Evolutionary conservation across 2,888 invertebrate species (phyloP), one percentile per base, ranked within the genome.

Genomic region (Stenodera caucasica): DNA sequence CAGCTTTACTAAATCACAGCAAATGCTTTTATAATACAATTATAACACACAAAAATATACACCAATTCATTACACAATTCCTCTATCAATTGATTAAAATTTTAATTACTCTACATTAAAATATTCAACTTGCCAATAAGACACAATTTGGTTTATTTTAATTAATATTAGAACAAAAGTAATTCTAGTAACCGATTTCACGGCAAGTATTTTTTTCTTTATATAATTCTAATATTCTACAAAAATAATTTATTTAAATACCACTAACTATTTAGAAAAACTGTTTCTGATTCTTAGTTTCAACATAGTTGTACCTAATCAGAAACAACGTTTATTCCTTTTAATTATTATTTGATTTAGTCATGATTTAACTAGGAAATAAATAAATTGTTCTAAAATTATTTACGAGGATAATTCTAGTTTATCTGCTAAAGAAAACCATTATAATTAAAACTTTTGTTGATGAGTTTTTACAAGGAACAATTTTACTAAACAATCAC

Each of bases 21-120:
- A 59, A 59, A 63, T 63, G 59, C 63, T 59, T 40, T 40, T 58
- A 53, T 58, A 58, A 58, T 57, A 57, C 58, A 62, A 55, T 57
- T 49, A 58, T 40, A 32, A 45, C 45, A 45, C 45, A 8, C 21
- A 45, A 37, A 60, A 33, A 53, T 60, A 54, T 60, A 61, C 58
- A 61, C 40, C 54, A 50, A 50, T 61, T 45, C 58, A 58, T 35
- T 35, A 55, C 53, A 57, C 52, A 49, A 40, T 51, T 51, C 55
- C 23, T 32, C 37, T 14, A 50, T 9, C 6, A 8, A 50, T 30
- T 2, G 2, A 4, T 26, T 26, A 2, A 5, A 26, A 26, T 26
- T 26, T 26, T 26, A 4, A 5, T 26, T 4, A 4, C 26, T 26
- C 5, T 26, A 26, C 26, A 26, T 6, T 5, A 49, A 49, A 49